Evolutionary conservation across 2,113 vertebrate species (phyloP), one percentile per base, ranked within the genome.

Genomic region (Alosa alosa): DNA sequence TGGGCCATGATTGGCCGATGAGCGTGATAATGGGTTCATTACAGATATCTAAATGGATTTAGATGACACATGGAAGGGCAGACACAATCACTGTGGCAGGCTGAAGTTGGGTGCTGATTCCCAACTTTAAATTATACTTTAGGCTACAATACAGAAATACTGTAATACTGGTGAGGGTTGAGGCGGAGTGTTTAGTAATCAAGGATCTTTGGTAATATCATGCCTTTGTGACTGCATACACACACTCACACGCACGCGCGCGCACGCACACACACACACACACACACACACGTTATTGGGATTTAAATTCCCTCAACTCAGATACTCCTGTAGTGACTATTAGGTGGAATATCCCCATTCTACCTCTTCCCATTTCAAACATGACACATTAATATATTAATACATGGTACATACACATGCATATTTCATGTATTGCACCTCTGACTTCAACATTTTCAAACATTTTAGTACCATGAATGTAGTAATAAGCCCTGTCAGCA

Each of bases 31-130:
- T 78, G 72, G 72, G 11, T 78, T 78, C 36, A 78, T 78, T 78
- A 78, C 72, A 36, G 31, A 78, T 13, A 78, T 78, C 72, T 31
- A 72, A 72, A 36, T 72, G 64, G 64, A 78, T 39, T 78, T 78
- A 78, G 72, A 78, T 78, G 83, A 36, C 50, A 84, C 83, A 84
- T 60, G 50, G 55, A 60, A 84, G 31, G 64, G n/a, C 64, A 72
- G 39, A 57, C 55, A 41, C 20, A 84, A 78, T 78, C 72, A 75
- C 8, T 64, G n/a, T 11, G 68, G 25, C 68, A 75, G 68, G 36
- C 68, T 39, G 31, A 78, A 68, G 31, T 78, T 36, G 72, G 13
- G 31, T 41, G 8, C 8, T 9, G 64, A 7, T 17, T 52, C 3
- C 13, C 9, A 68, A 68, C 60, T 68, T 68, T 25, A 31, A 25